Evolutionary conservation across 2,113 vertebrate genomes (phyloP).

Genomic region (Pandion haliaetus): DNA sequence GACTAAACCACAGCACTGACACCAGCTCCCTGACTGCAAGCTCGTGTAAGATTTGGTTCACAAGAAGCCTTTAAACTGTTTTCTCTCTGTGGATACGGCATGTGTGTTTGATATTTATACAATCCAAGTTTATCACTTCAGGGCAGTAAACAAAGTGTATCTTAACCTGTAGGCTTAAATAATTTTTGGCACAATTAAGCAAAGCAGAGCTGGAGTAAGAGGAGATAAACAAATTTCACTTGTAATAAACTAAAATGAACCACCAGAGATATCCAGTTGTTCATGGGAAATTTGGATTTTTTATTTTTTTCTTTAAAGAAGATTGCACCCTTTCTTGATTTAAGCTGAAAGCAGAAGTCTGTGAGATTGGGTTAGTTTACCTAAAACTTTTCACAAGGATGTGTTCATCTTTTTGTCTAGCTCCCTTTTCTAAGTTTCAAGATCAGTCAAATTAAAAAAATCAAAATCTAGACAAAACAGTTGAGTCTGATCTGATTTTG

Average conservation of each 20-base stretch:
- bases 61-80: neutral
- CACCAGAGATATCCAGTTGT: neutral
- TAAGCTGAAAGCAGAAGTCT: neutral
- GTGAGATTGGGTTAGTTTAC: neutral
- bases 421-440: neutral
- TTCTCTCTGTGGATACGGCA: neutral
- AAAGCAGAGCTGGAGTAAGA: neutral
- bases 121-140: neutral
- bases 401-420: neutral
- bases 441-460: neutral
- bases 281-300: neutral
- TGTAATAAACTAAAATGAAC: neutral
- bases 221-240: neutral
- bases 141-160: neutral
- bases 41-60: neutral
- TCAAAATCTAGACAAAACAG: neutral
- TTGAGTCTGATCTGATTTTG: neutral
- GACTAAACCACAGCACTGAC: neutral
- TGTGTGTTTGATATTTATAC: neutral
- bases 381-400: neutral
- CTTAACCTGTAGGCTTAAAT: neutral
- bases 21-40: neutral
- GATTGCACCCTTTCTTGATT: neutral
- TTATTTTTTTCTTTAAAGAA: neutral
- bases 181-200: neutral